phyloP scores from a whole-genome alignment of 2,888 invertebrate species.

The Ephialtes manifestator region DNA sequence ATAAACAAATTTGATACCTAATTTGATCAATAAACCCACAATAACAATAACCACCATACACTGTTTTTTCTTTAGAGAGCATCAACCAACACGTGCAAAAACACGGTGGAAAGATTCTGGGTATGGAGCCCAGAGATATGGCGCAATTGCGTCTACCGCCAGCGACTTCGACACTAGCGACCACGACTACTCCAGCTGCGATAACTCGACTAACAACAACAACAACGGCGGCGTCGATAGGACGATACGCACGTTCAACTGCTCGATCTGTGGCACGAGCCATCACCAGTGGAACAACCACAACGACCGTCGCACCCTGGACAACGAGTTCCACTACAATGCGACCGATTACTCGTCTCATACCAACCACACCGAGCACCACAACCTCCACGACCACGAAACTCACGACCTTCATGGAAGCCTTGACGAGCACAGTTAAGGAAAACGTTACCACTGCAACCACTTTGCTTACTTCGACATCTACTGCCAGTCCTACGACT shows the following conservation, averaged over 20 bases:
- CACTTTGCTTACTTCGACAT: slow-evolving; percentile 84
- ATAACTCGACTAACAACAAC: slow-evolving; percentile 76
- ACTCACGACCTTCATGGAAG: slow-evolving; percentile 75
- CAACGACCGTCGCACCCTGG: slow-evolving; percentile 83
- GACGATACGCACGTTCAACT: slow-evolving; percentile 71
- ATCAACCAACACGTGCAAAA: slow-evolving; percentile 92
- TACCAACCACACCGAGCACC: slow-evolving; percentile 86
- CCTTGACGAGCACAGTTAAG: slow-evolving; percentile 72
- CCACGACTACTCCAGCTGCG: slow-evolving; percentile 81
- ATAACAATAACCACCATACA: not conserved
- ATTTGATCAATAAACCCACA: too few species aligned
- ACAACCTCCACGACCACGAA: slow-evolving; percentile 86
- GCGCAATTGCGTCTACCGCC: slow-evolving; percentile 87
- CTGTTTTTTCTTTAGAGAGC: slow-evolving; percentile 86
- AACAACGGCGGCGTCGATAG: slow-evolving; percentile 85
- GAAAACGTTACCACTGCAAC: slow-evolving; percentile 85
- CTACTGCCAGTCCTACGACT: slow-evolving; percentile 86
- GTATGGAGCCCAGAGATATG: slow-evolving; percentile 89
- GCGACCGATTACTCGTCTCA: slow-evolving; percentile 81
- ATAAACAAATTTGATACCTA: too few species aligned
- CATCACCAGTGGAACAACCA: slow-evolving; percentile 84
- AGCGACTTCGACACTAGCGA: slow-evolving; percentile 86
- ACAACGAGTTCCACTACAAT: slow-evolving; percentile 77
- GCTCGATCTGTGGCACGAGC: slow-evolving; percentile 73
- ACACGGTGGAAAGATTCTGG: slow-evolving; percentile 91